Base-by-base conservation (phyloP, 2,797 vertebrate species). In the Muraenolepis orangiensis region DNA sequence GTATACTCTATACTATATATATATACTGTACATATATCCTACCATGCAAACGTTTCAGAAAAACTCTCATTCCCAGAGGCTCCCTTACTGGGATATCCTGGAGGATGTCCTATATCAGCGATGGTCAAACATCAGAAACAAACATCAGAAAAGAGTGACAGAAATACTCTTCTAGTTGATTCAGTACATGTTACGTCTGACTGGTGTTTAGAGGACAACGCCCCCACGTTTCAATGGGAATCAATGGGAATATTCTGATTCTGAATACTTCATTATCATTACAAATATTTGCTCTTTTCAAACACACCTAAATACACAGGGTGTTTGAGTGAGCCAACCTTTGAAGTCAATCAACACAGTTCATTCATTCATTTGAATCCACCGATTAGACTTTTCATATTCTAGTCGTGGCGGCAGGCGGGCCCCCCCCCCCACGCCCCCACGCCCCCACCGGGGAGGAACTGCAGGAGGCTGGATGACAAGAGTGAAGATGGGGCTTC, bases 91-190 rank as follows among this genome's bases (percentile, higher is more conserved):
- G 46, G 0, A 89, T 90, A 51, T 83, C 84, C 42, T 46, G 76
- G 69, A 81, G 79, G 79, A 84, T 84, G 81, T 84, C 78, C 86
- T 86, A 88, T 85, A 87, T 73, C 72, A 40, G 3, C 42, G 16
- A 2, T 46, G 16, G 42, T 46, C 42, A 20, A 46, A 46, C 16
- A 4, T 46, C 14, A 46, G n/a, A n/a, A n/a, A n/a, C n/a, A n/a
- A n/a, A n/a, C n/a, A n/a, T n/a, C n/a, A n/a, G n/a, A n/a, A n/a
- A n/a, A n/a, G n/a, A n/a, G n/a, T n/a, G n/a, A n/a, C n/a, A n/a
- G n/a, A n/a, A n/a, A n/a, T n/a, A n/a, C n/a, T n/a, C n/a, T n/a
- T n/a, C n/a, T n/a, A n/a, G n/a, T n/a, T n/a, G n/a, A n/a, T n/a
- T n/a, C n/a, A n/a, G n/a, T n/a, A n/a, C n/a, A n/a, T n/a, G 42